Conservation (phyloP, 2,113 vertebrate genomes). For the Nothocercus nigrocapillus region DNA sequence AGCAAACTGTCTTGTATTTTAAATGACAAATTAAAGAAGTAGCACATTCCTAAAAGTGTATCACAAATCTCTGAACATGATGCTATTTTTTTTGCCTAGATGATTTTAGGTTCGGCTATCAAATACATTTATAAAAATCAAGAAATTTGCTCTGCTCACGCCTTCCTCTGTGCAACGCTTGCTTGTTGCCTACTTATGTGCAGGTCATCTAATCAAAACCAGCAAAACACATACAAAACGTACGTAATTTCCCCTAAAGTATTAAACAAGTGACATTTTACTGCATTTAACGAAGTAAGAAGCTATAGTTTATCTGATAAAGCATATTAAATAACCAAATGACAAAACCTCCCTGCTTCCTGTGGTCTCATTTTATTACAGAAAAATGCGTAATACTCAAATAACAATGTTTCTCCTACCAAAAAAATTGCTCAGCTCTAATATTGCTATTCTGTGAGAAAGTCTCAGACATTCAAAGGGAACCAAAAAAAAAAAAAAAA, state of each 20-base stretch:
- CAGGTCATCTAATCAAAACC: neutral
- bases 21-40: neutral
- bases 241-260: neutral
- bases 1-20: neutral
- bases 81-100: neutral
- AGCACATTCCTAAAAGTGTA: neutral
- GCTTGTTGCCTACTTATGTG: neutral
- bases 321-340: neutral
- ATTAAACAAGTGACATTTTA: neutral
- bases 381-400: neutral
- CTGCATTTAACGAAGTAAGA: neutral
- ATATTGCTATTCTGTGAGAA: neutral
- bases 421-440: neutral
- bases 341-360: neutral
- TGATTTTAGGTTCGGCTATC: neutral
- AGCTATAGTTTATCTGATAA: neutral
- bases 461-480: neutral
- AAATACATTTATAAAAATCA: neutral
- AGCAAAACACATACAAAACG: rapidly evolving
- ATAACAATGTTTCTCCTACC: neutral
- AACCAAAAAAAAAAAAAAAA: neutral
- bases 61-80: neutral
- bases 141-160: neutral
- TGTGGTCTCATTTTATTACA: neutral
- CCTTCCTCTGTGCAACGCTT: neutral